Evolutionary conservation across 2,113 vertebrate genomes (phyloP), one percentile per base, ranked within the genome.

Genomic region (Ceyx cyanopectus): DNA sequence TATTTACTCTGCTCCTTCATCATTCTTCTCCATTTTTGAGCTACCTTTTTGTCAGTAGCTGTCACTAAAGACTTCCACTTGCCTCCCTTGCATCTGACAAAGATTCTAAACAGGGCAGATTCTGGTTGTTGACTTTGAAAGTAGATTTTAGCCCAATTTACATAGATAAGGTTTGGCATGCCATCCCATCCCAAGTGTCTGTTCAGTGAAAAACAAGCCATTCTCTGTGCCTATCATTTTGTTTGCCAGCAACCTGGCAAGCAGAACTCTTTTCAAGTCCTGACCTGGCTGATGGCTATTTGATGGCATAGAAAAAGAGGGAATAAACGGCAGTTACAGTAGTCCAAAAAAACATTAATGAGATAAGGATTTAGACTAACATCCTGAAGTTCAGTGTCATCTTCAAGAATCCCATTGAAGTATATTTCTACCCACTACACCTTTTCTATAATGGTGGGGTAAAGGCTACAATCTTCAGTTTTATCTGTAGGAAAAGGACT

Each of bases 141-240:
- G 41, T 94, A 84, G 84, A 81, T 92, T 95, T 93, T 96, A 95
- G 94, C 73, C 93, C 89, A 57, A 43, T 92, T 97, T 95, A 84
- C 95, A 79, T 68, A 76, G 90, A 91, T 87, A 67, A 79, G 75
- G 66, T 85, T 83, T 90, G 97, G 89, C 93, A 6, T 82, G 50
- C 81, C 92, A 19, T 87, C 50, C 61, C 83, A 65, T 92, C 86
- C 86, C 62, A 56, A 95, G 78, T 81, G 73, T 95, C 90, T 91
- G 72, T 66, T 97, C 91, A 83, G 40, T 83, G 91, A 58, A 90
- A 81, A 90, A 88, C 69, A 74, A 87, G 56, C 72, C 43, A 16
- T 57, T 94, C 50, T 92, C 81, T 88, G 63, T 46, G 87, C 82
- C 61, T 82, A 5, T 80, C 29, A 5, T 66, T 86, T 76, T 51